phyloP scores from a whole-genome alignment of 2,113 vertebrate genomes.

The Prochilodus magdalenae region DNA sequence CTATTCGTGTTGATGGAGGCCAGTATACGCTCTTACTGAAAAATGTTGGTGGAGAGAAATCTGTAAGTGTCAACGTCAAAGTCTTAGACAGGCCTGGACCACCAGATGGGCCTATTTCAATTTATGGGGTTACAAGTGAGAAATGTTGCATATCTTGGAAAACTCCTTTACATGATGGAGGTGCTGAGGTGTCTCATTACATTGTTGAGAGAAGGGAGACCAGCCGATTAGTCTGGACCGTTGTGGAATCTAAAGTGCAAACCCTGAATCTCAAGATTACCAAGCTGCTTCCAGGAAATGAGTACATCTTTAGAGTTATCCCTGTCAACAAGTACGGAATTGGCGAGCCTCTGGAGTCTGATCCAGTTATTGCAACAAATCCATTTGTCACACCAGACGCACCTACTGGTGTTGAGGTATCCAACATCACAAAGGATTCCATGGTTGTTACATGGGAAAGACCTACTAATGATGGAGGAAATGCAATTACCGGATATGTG shows the following conservation, averaged over 20 bases:
- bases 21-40: constrained; percentile 89
- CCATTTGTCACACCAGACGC: constrained; percentile 89
- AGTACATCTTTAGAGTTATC: constrained; percentile 96
- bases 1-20: constrained; percentile 89
- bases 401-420: constrained; percentile 89
- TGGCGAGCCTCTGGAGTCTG: constrained; percentile 95
- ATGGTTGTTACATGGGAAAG: constrained; percentile 98
- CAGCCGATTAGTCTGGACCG: constrained; percentile 95
- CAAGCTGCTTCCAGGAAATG: constrained; percentile 96
- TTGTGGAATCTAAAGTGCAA: constrained; percentile 91
- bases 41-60: constrained; percentile 95
- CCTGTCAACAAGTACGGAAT: constrained; percentile 96
- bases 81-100: constrained; percentile 96
- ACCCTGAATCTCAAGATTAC: constrained; percentile 91
- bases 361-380: constrained; percentile 89
- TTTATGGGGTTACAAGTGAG: constrained; percentile 90
- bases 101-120: constrained; percentile 88
- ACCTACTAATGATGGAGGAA: constrained; percentile 91
- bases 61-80: constrained; percentile 86
- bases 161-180: constrained; percentile 92
- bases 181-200: constrained; percentile 93
- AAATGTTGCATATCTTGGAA: constrained; percentile 95
- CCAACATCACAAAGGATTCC: constrained; percentile 93
- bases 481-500: constrained; percentile 90
- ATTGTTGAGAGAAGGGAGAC: constrained; percentile 96